phyloP scores from a whole-genome alignment of 2,888 invertebrate genomes.

The Beris chalybata region DNA sequence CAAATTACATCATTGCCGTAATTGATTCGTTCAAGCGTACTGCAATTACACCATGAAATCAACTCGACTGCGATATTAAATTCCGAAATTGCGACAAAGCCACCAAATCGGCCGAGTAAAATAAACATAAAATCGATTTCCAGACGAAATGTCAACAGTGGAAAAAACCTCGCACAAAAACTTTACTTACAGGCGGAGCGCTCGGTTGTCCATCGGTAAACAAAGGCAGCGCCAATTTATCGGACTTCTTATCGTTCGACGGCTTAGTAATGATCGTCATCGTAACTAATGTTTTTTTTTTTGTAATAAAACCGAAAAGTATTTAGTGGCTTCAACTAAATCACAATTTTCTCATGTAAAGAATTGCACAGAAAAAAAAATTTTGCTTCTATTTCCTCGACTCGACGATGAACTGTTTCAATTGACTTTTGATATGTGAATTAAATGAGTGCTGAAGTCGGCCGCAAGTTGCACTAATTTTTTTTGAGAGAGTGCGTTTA shows the following conservation, averaged over 20 bases:
- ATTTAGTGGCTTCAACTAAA: neutral
- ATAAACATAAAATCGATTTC: too few relatives aligned
- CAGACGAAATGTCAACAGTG: too few relatives aligned
- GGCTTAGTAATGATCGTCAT: constrained; percentile 84
- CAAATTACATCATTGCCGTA: too few relatives aligned
- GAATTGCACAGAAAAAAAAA: neutral
- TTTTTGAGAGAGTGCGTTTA: too few relatives aligned
- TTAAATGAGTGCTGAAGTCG: neutral
- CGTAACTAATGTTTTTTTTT: constrained; percentile 41
- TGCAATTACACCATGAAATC: too few relatives aligned
- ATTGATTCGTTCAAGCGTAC: too few relatives aligned
- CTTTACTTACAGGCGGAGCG: constrained; percentile 41
- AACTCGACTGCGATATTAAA: too few relatives aligned
- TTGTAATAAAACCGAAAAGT: constrained; percentile 3
- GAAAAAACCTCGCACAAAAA: neutral
- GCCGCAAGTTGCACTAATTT: too few relatives aligned
- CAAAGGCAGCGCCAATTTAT: constrained; percentile 67
- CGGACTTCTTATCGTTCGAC: constrained; percentile 70
- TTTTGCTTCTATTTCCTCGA: too few relatives aligned
- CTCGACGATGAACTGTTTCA: neutral
- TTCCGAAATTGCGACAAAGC: too few relatives aligned
- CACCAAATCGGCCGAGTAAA: too few relatives aligned
- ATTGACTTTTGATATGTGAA: constrained; percentile 25
- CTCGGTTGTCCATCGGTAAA: constrained; percentile 52
- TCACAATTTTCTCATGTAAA: too few relatives aligned